These are phyloP conservation scores for Plectropomus leopardus DNA, from an alignment of 2,113 vertebrate species.

Conservation along the genomic window DNA sequence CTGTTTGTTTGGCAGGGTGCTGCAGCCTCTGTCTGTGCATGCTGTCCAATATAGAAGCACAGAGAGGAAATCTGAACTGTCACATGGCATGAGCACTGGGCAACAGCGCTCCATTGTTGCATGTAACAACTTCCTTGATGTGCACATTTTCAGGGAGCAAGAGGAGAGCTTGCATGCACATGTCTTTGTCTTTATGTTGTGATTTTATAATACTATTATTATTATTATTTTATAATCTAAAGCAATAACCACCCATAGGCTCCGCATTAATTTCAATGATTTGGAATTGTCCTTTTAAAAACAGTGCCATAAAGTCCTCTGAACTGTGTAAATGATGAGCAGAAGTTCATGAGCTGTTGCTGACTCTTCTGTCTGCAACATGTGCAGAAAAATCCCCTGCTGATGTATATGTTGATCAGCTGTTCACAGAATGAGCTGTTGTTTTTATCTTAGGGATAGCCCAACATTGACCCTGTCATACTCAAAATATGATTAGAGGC, in stretches of 20 bases:
- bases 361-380: conserved; percentile 36
- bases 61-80: conserved; percentile 61
- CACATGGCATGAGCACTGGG: conserved; percentile 68
- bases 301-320: not conserved
- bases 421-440: conserved; percentile 36
- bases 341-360: conserved; percentile 27
- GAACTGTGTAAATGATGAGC: not conserved
- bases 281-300: not conserved
- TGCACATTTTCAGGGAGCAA: conserved; percentile 19
- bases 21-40: conserved; percentile 35
- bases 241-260: not conserved
- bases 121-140: conserved; percentile 46
- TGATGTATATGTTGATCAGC: conserved; percentile 58
- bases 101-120: conserved; percentile 42
- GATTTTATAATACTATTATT: not conserved
- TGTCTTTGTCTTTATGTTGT: not conserved
- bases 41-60: conserved; percentile 11
- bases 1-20: conserved; percentile 52
- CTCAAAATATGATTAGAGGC: not conserved
- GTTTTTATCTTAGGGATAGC: not conserved
- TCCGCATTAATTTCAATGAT: not conserved
- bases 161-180: not conserved
- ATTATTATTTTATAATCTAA: conserved; percentile 10
- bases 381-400: conserved; percentile 55
- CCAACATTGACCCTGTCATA: not conserved